These are phyloP conservation scores for Sepioteuthis lessoniana DNA, from an alignment of 2,888 invertebrate genomes.

Conservation along the genomic window DNA sequence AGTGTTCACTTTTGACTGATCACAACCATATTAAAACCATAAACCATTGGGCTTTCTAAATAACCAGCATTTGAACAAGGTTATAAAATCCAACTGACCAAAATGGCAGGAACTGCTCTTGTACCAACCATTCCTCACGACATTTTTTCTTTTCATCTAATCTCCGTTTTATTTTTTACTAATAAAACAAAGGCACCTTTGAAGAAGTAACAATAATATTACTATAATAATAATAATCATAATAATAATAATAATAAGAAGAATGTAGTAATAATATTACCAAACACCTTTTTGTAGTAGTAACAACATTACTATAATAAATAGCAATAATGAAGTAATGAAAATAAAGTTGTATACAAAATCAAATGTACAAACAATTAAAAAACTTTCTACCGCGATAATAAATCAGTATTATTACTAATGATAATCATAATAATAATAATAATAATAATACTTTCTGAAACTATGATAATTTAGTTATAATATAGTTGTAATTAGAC, in stretches of 20 bases:
- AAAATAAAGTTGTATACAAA: no score
- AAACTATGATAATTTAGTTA: no score
- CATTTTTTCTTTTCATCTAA: neutral
- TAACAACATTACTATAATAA: neutral
- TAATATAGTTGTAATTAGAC: no score
- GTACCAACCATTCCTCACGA: conserved; percentile 21
- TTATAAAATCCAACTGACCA: conserved; percentile 35
- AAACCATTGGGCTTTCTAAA: conserved; percentile 46
- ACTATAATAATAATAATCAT: neutral
- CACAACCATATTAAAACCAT: neutral
- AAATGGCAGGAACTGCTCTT: neutral
- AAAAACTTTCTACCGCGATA: no score
- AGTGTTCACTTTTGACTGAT: neutral
- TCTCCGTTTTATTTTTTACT: neutral
- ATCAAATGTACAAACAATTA: no score
- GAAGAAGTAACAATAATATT: neutral
- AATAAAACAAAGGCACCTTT: conserved; percentile 3
- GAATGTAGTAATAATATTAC: neutral
- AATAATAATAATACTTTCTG: no score
- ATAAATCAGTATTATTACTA: no score
- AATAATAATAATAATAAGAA: neutral
- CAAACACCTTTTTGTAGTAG: neutral
- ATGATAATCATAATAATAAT: no score
- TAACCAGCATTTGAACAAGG: neutral
- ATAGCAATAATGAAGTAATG: no score